Conservation (phyloP, 2,888 invertebrate species). For the Prenolepis imparis region DNA sequence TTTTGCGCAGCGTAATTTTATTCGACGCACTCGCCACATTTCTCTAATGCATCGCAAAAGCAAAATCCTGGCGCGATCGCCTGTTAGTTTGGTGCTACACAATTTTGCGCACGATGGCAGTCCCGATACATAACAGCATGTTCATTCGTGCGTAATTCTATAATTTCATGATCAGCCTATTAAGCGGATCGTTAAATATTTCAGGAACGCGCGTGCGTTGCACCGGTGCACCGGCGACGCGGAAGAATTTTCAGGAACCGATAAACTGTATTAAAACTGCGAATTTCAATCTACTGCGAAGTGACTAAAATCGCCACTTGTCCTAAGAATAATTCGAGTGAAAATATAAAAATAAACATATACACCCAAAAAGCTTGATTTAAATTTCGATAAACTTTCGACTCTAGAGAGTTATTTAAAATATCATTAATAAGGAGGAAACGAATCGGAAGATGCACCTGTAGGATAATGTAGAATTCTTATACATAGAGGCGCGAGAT, state of each 20-base stretch:
- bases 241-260: conserved; percentile 57
- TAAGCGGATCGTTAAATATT: conserved; percentile 73
- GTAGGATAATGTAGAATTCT: background rate
- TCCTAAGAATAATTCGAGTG: background rate
- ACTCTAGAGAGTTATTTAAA: background rate
- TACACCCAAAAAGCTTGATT: background rate
- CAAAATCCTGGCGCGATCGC: conserved; percentile 39
- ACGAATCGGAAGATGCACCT: background rate
- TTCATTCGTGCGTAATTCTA: conserved; percentile 60
- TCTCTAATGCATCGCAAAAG: conserved; percentile 37
- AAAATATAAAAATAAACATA: background rate
- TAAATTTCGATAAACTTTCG: background rate
- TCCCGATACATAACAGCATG: conserved; percentile 58
- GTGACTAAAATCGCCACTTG: background rate
- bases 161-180: conserved; percentile 64
- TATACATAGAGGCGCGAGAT: background rate
- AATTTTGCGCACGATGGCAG: conserved; percentile 47
- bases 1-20: conserved; percentile 5
- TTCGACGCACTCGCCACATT: conserved; percentile 23
- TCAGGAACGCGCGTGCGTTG: conserved; percentile 15
- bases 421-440: conserved; percentile 14
- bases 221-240: background rate
- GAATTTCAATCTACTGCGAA: background rate
- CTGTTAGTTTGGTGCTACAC: conserved; percentile 2
- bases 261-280: background rate